Evolutionary conservation across 2,797 vertebrate species (phyloP).

Genomic region (Lycodopsis pacificus): DNA sequence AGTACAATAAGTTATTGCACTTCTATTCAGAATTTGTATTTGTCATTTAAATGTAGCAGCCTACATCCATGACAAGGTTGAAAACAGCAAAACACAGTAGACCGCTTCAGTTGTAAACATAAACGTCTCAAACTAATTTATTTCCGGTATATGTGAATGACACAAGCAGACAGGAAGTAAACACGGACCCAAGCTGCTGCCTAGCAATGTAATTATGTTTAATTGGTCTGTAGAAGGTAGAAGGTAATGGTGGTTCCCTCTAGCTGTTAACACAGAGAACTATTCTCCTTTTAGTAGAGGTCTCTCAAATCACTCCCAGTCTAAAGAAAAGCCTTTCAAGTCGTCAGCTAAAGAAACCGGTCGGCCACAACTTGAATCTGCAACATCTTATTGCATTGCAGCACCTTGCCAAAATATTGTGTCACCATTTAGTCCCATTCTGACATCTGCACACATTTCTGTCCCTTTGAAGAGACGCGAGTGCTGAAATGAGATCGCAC

Average conservation of each 20-base stretch:
- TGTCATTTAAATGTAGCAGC: slow-evolving; percentile 1
- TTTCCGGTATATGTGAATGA: not conserved
- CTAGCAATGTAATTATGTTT: not conserved
- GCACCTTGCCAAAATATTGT: slow-evolving; percentile 42
- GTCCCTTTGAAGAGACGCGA: slow-evolving; percentile 68
- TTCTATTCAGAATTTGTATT: slow-evolving; percentile 70
- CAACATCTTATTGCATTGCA: slow-evolving; percentile 25
- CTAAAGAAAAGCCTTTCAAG: slow-evolving; percentile 19
- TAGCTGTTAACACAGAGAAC: not conserved
- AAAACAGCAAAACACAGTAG: not conserved
- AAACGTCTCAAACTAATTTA: not conserved
- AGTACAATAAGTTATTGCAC: slow-evolving; percentile 92
- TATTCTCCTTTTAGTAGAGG: slow-evolving; percentile 11
- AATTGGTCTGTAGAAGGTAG: not conserved
- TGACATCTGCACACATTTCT: slow-evolving; percentile 62
- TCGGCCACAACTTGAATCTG: slow-evolving; percentile 25
- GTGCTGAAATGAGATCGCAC: slow-evolving; percentile 89
- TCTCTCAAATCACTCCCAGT: slow-evolving; percentile 24
- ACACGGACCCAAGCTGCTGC: not conserved
- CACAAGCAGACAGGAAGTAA: not conserved
- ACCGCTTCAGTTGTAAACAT: not conserved
- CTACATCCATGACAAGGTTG: not conserved
- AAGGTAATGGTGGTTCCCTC: not conserved
- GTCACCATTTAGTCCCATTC: slow-evolving; percentile 54
- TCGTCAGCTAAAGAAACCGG: slow-evolving; percentile 1